These are phyloP conservation scores for Maniola hyperantus DNA, from an alignment of 2,888 invertebrate genomes.

Conservation along the genomic window DNA sequence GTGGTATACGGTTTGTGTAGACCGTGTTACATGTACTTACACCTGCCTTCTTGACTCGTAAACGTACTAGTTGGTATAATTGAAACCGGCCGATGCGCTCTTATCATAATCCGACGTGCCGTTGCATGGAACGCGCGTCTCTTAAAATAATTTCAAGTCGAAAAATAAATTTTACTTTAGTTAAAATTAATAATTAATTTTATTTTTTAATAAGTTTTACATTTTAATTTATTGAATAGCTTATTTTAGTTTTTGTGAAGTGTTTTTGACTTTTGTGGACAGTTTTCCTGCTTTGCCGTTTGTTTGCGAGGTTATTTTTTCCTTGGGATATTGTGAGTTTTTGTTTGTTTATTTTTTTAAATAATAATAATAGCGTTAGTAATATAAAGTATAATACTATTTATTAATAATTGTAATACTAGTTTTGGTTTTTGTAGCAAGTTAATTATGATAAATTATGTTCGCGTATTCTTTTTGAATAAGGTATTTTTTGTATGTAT, in stretches of 20 bases:
- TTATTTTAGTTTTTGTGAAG: neutral
- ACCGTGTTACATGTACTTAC: conserved; percentile 22
- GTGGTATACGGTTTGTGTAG: neutral
- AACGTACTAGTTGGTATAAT: conserved; percentile 37
- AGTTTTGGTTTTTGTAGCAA: no score
- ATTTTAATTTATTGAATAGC: neutral
- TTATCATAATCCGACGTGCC: conserved; percentile 63
- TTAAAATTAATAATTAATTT: neutral
- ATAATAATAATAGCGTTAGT: neutral
- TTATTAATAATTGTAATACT: no score
- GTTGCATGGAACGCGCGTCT: conserved; percentile 53
- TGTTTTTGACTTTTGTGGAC: conserved; percentile 13
- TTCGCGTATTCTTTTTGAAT: no score
- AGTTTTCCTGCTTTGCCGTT: neutral
- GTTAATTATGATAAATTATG: no score
- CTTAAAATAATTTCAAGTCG: conserved; percentile 9
- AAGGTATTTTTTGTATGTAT: no score
- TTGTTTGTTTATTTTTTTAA: neutral
- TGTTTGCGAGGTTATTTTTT: neutral
- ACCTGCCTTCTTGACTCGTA: conserved; percentile 28
- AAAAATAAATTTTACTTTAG: neutral
- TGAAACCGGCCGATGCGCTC: conserved; percentile 39
- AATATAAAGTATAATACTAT: neutral
- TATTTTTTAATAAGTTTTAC: neutral
- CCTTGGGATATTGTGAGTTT: conserved; percentile 4